A percentile compares a stretch with the other conserved stretches of the same genome.
Evolutionary conservation across 2,888 invertebrate species (phyloP).

Genomic region (Silvanus unidentatus): DNA sequence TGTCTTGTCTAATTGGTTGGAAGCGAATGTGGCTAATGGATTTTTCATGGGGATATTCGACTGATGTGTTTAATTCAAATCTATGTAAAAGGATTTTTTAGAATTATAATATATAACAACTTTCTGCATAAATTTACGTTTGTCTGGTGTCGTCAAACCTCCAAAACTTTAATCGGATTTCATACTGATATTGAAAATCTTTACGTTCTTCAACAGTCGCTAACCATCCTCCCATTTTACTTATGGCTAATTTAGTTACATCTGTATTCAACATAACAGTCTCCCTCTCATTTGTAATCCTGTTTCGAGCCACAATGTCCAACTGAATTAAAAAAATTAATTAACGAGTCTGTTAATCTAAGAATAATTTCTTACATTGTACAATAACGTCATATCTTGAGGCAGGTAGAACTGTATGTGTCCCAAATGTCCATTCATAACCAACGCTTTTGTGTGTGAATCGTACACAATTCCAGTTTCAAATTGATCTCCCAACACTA

Average conservation of each 20-base stretch:
- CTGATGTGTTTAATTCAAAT: constrained; percentile 62
- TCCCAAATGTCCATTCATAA: constrained; percentile 67
- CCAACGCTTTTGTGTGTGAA: constrained; percentile 58
- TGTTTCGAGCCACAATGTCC: constrained; percentile 68
- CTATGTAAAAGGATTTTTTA: constrained; percentile 43
- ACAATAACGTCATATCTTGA: constrained; percentile 58
- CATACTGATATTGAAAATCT: constrained; percentile 51
- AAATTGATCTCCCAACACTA: constrained; percentile 57
- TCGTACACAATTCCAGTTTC: constrained; percentile 56
- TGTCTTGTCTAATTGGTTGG: constrained; percentile 47
- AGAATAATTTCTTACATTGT: constrained; percentile 52
- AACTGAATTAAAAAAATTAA: constrained; percentile 46
- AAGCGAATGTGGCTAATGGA: constrained; percentile 57
- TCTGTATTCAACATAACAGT: constrained; percentile 57
- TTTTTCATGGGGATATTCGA: constrained; percentile 66
- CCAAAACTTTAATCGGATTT: constrained; percentile 74
- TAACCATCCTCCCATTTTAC: constrained; percentile 64
- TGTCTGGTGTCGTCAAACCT: constrained; percentile 54
- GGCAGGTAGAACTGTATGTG: constrained; percentile 70
- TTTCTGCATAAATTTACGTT: constrained; percentile 45
- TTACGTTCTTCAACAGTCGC: constrained; percentile 62
- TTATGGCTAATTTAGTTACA: constrained; percentile 62
- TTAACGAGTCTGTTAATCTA: background rate
- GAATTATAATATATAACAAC: no score
- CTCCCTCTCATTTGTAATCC: constrained; percentile 57